Evolutionary conservation across 2,113 vertebrate genomes (phyloP).

Genomic region (Peucedramus taeniatus): DNA sequence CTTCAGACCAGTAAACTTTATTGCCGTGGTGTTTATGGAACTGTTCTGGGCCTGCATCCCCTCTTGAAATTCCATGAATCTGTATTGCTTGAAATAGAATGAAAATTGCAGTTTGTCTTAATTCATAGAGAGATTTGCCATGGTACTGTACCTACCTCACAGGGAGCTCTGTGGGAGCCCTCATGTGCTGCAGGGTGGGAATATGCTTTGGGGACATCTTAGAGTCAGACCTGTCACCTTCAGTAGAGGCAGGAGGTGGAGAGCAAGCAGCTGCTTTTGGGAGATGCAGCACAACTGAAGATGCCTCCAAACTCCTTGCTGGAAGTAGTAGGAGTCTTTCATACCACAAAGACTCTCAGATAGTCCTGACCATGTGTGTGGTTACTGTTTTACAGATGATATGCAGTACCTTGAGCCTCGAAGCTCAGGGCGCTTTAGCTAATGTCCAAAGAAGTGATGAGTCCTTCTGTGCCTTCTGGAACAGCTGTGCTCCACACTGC

Average conservation of each 20-base stretch:
- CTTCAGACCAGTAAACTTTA: background rate
- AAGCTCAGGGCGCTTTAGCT: background rate
- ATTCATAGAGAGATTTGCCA: background rate
- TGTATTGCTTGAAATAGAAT: background rate
- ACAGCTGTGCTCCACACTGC: background rate
- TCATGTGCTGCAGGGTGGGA: background rate
- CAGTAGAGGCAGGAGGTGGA: background rate
- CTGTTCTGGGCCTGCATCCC: background rate
- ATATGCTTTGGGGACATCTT: background rate
- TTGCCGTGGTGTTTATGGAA: background rate
- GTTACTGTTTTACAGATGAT: background rate
- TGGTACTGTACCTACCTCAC: background rate
- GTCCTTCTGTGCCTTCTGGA: background rate
- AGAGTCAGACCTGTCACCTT: background rate
- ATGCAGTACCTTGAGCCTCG: background rate
- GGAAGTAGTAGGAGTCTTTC: background rate
- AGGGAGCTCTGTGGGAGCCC: background rate
- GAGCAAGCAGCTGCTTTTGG: background rate
- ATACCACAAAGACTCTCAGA: background rate
- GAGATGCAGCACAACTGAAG: background rate
- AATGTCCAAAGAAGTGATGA: background rate
- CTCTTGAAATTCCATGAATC: background rate
- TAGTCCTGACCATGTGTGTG: background rate
- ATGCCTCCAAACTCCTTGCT: background rate
- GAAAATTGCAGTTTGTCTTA: background rate